Conservation (phyloP, 1,140 invertebrate species). For the Drosophila pallidifrons region DNA sequence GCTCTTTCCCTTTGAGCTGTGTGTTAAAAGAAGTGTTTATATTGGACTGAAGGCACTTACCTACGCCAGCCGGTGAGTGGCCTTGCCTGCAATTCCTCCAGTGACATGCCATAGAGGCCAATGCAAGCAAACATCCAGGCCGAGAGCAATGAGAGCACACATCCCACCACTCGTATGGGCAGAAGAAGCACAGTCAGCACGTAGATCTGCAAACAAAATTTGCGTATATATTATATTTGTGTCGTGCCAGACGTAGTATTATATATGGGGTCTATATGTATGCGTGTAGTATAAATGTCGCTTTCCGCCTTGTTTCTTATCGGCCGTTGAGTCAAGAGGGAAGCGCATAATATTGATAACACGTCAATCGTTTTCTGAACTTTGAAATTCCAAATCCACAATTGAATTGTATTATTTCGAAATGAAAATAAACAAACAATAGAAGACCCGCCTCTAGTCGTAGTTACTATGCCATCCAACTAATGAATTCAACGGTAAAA, state of each 20-base stretch:
- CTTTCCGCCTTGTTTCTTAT: conserved; percentile 4
- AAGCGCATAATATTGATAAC: conserved; percentile 7
- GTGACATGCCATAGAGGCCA: conserved; percentile 90
- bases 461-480: neutral
- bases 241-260: conserved; percentile 7
- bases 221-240: neutral
- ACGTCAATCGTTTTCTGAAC: conserved; percentile 21
- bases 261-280: neutral
- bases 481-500: neutral
- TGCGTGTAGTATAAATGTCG: neutral
- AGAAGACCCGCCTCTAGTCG: neutral
- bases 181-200: conserved; percentile 92
- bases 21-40: neutral
- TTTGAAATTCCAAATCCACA: conserved; percentile 19
- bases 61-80: conserved; percentile 93
- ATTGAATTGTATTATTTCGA: neutral
- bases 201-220: conserved; percentile 89
- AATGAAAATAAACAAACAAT: conserved; percentile 5
- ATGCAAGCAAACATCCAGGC: conserved; percentile 93
- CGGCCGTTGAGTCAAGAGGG: neutral
- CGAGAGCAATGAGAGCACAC: conserved; percentile 90
- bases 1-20: too few relatives aligned
- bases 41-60: conserved; percentile 86
- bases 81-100: conserved; percentile 90
- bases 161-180: conserved; percentile 91